phyloP scores from a whole-genome alignment of 2,113 vertebrate species.

The Conger conger region DNA sequence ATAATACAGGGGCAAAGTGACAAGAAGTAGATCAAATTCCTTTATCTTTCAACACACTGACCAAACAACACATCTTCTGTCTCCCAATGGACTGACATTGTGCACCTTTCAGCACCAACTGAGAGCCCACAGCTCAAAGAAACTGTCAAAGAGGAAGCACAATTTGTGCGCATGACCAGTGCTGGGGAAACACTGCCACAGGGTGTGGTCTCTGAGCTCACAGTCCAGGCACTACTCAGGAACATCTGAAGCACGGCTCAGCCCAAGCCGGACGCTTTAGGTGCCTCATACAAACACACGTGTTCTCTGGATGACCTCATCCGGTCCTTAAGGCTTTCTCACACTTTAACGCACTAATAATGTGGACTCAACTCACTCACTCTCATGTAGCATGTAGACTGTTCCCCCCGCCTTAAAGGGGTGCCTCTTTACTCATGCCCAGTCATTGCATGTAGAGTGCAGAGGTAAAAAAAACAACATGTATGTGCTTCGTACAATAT shows the following conservation, averaged over 20 bases:
- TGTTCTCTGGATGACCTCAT: too few species aligned
- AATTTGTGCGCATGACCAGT: neutral
- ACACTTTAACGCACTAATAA: neutral
- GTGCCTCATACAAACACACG: neutral
- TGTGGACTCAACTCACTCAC: too few species aligned
- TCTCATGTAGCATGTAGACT: neutral
- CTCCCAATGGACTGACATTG: neutral
- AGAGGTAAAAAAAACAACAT: neutral
- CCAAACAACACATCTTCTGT: neutral
- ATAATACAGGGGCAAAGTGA: neutral
- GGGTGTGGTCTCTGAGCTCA: neutral
- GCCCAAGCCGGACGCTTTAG: neutral
- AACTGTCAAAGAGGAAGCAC: neutral
- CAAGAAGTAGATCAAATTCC: neutral
- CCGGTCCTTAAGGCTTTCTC: neutral
- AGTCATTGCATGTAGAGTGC: neutral
- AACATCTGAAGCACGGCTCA: neutral
- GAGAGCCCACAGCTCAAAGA: neutral
- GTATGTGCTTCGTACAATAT: neutral
- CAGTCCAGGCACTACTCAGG: neutral
- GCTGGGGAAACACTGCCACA: neutral
- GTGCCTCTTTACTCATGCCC: neutral
- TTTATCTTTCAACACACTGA: neutral
- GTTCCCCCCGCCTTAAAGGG: neutral
- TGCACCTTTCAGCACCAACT: neutral